phyloP scores from a whole-genome alignment of 2,113 vertebrate genomes.

The Alosa alosa region DNA sequence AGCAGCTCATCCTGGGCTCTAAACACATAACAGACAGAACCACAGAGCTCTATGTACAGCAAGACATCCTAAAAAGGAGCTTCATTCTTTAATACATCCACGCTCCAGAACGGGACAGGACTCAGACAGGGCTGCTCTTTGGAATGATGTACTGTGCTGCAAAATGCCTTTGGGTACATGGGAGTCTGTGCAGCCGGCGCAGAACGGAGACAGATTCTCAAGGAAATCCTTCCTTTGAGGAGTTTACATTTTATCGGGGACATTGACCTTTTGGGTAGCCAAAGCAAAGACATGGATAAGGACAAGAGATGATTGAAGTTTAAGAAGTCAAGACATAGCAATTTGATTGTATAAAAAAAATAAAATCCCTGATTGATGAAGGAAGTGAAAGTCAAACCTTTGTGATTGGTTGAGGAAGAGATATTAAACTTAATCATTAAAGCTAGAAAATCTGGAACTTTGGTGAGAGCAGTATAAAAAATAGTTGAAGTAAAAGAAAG shows the following conservation, averaged over 20 bases:
- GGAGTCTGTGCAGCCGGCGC: not conserved
- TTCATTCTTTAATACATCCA: not conserved
- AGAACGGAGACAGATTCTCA: not conserved
- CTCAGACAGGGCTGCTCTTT: not conserved
- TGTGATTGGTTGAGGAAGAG: not conserved
- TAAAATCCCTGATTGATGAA: not conserved
- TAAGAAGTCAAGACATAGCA: not conserved
- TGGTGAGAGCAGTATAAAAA: not conserved
- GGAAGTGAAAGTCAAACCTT: not conserved
- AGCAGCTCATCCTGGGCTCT: not conserved
- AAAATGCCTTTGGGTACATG: not conserved
- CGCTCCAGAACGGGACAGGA: too few species aligned
- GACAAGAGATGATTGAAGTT: not conserved
- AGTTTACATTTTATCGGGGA: not conserved
- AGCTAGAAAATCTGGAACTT: not conserved
- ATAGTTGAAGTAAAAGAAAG: not conserved
- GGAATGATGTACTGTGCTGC: not conserved
- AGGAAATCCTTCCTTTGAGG: not conserved
- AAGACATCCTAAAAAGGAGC: not conserved
- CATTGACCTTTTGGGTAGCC: not conserved
- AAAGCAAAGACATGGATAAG: not conserved
- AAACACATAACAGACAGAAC: not conserved
- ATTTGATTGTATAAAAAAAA: not conserved
- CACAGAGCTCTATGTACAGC: not conserved
- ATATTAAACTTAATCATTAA: not conserved